These are phyloP conservation scores for Homarus americanus DNA, from an alignment of 1,140 invertebrate genomes.

Conservation along the genomic window DNA sequence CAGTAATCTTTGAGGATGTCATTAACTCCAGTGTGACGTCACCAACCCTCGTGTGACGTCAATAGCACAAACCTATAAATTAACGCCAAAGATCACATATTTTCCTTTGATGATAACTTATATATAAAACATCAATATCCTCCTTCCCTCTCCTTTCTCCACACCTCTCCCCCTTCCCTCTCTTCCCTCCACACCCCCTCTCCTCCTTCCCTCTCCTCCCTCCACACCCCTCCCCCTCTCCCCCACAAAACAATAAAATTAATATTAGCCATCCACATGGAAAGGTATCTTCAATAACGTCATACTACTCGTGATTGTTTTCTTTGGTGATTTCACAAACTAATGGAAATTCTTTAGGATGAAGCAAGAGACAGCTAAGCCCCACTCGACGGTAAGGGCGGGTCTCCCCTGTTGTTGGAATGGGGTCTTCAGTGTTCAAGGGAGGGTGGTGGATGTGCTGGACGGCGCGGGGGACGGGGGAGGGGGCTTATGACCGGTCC, in stretches of 20 bases:
- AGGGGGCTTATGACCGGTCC: no score
- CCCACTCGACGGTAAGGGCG: background rate
- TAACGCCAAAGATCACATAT: no score
- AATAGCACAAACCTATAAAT: no score
- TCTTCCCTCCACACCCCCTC: background rate
- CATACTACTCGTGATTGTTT: background rate
- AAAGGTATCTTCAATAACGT: conserved; percentile 37
- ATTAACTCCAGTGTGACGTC: no score
- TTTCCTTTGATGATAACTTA: no score
- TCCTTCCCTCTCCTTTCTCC: background rate
- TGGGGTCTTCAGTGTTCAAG: background rate
- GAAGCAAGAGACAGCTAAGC: background rate
- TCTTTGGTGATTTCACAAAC: conserved; percentile 38
- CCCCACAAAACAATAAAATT: background rate
- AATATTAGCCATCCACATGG: conserved; percentile 24
- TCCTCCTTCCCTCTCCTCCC: background rate
- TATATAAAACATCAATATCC: background rate
- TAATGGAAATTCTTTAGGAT: conserved; percentile 35
- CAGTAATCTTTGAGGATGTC: no score
- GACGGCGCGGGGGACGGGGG: no score
- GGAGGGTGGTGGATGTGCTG: no score
- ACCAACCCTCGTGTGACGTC: no score
- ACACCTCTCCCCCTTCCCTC: background rate
- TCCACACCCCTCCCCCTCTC: background rate
- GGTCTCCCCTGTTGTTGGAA: background rate